Evolutionary conservation across 2,113 vertebrate genomes (phyloP), one percentile per base, ranked within the genome.

Genomic region (Clinocottus analis): DNA sequence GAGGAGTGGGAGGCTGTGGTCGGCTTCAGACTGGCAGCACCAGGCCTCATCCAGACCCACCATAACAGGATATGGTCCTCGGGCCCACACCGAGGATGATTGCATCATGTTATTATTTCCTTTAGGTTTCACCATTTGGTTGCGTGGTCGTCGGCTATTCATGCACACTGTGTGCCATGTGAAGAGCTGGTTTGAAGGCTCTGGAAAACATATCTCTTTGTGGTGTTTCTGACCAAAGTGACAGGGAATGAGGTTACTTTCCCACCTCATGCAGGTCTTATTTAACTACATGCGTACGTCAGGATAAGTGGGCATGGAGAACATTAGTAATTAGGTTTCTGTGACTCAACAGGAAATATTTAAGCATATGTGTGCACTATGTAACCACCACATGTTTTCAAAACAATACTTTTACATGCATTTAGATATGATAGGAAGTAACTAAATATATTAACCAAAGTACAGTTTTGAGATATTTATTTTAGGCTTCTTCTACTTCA

Each of bases 61-160:
- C 93, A 93, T 85, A 93, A 94, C 93, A 93, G 93, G 92, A 94
- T 89, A 90, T 91, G 85, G 79, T 87, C 79, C 75, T 61, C n/a
- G 3, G 72, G 72, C 89, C 86, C 85, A 89, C 77, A 77, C 85
- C 79, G 56, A 72, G 75, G 69, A 82, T n/a, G 47, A 53, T 60
- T 85, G 81, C 85, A 81, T 88, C 72, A 70, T 92, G 63, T 89
- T 86, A 84, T 90, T 93, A 87, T 90, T 90, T 64, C 82, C 71
- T 58, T 74, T 39, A 78, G 68, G 60, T 82, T 82, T 83, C 59
- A 83, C 87, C 83, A 76, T 88, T 80, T 70, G 78, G 82, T 79
- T 72, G 63, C 49, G 73, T 82, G 77, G 84, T 74, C 64, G 59
- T 79, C 6, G 5, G 25, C 53, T 27, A 14, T 80, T 84, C 77